Conservation (phyloP, 2,888 invertebrate species). For the Drosophila fungiperda region DNA sequence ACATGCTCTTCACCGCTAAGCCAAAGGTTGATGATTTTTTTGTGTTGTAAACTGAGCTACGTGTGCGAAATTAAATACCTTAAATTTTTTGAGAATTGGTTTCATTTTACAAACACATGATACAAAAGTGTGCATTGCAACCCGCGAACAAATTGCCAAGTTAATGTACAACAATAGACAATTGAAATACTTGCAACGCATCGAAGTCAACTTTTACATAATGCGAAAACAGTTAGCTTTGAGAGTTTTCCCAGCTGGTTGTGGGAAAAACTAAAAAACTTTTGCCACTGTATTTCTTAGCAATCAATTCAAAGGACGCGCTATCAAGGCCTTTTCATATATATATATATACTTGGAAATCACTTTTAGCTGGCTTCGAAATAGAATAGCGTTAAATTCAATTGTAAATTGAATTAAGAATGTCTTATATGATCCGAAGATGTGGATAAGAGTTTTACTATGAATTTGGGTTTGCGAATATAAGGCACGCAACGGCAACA, state of each 20-base stretch:
- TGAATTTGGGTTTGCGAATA: constrained; percentile 28
- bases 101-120: neutral
- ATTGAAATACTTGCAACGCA: constrained; percentile 17
- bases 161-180: constrained; percentile 23
- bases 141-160: neutral
- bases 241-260: constrained; percentile 36
- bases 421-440: neutral
- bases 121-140: neutral
- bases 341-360: constrained; percentile 21
- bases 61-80: constrained; percentile 15
- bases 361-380: constrained; percentile 22
- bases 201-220: constrained; percentile 28
- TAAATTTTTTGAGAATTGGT: neutral
- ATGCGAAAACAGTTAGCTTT: constrained; percentile 20
- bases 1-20: constrained; percentile 52
- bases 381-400: constrained; percentile 36
- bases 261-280: constrained; percentile 51
- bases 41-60: constrained; percentile 19
- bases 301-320: constrained; percentile 35
- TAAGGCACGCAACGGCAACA: constrained; percentile 26
- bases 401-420: constrained; percentile 7
- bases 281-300: constrained; percentile 41
- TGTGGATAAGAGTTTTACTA: constrained; percentile 56
- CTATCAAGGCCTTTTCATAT: constrained; percentile 3
- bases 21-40: constrained; percentile 31